Conservation (phyloP, 2,797 vertebrate genomes). For the Catharus ustulatus region DNA sequence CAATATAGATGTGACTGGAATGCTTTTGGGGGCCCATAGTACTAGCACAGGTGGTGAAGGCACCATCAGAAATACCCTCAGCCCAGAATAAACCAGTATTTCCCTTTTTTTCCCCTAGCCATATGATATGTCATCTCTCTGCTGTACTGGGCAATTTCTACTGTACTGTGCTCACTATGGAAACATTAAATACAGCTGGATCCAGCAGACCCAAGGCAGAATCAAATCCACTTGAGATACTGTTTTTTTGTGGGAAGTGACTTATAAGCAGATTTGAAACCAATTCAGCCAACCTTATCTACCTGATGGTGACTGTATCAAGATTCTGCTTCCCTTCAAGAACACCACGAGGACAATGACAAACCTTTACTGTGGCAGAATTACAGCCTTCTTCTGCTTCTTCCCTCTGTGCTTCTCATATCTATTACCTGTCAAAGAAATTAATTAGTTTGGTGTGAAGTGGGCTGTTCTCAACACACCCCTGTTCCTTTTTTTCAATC, state of each 20-base stretch:
- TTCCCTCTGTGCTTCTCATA: neutral
- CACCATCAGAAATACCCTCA: neutral
- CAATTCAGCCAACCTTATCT: neutral
- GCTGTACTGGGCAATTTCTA: neutral
- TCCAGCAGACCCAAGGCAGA: neutral
- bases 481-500: neutral
- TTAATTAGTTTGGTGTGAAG: neutral
- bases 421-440: neutral
- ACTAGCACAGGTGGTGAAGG: neutral
- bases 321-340: neutral
- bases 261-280: neutral
- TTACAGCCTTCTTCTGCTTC: neutral
- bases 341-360: neutral
- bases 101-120: neutral
- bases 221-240: neutral
- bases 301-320: neutral
- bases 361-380: neutral
- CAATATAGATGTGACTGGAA: neutral
- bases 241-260: neutral
- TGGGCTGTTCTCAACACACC: neutral
- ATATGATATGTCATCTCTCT: neutral
- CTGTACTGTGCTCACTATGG: neutral
- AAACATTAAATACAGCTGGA: neutral
- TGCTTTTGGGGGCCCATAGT: neutral
- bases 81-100: neutral